Conservation (phyloP, 2,888 invertebrate species). For the Emmelina monodactyla region DNA sequence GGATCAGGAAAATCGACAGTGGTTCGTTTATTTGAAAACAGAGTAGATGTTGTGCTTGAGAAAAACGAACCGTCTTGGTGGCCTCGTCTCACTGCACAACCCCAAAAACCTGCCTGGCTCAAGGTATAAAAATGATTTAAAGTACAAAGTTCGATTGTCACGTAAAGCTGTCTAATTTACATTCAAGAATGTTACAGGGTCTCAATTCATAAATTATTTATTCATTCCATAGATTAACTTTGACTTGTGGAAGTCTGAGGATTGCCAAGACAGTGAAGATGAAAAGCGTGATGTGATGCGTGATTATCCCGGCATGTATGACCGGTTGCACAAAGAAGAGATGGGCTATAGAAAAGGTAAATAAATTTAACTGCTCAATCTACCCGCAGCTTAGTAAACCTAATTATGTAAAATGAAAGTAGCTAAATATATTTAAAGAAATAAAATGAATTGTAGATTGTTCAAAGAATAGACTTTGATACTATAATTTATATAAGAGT, state of each 20-base stretch:
- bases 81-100: constrained; percentile 82
- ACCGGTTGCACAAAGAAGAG: constrained; percentile 77
- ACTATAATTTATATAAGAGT: too few species aligned
- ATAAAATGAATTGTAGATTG: too few species aligned
- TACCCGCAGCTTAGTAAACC: too few species aligned
- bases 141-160: background rate
- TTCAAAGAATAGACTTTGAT: too few species aligned
- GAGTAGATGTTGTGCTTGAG: constrained; percentile 77
- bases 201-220: too few species aligned
- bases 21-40: constrained; percentile 72
- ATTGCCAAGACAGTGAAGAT: constrained; percentile 73
- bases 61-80: constrained; percentile 79
- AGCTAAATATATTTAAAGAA: too few species aligned
- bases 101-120: constrained; percentile 89
- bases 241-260: constrained; percentile 87
- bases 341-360: constrained; percentile 79
- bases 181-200: too few species aligned
- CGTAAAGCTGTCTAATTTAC: background rate
- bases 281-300: constrained; percentile 74
- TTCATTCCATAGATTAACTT: constrained; percentile 77
- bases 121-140: constrained; percentile 54
- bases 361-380: too few species aligned
- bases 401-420: too few species aligned
- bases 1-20: constrained; percentile 24
- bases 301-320: constrained; percentile 81